phyloP scores from a whole-genome alignment of 2,113 vertebrate genomes.

The Paratilapia polleni region DNA sequence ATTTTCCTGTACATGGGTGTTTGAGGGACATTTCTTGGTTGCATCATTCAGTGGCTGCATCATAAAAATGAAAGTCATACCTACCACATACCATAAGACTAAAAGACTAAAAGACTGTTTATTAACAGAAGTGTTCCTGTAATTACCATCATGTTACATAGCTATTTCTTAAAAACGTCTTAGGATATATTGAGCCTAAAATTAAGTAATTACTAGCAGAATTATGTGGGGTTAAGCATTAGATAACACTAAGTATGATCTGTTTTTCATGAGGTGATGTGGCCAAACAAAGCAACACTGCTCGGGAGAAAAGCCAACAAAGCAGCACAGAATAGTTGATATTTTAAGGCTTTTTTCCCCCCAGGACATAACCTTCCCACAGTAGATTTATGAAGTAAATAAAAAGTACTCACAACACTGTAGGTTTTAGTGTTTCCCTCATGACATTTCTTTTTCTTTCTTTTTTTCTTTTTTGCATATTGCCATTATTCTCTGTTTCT shows the following conservation, averaged over 20 bases:
- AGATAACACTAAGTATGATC: background rate
- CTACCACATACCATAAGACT: too few species aligned
- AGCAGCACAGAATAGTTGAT: background rate
- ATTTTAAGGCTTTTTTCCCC: background rate
- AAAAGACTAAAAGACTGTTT: background rate
- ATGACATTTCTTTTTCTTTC: background rate
- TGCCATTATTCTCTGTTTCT: background rate
- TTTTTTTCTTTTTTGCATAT: background rate
- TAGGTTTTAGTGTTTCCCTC: background rate
- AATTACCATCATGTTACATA: too few species aligned
- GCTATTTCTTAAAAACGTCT: background rate
- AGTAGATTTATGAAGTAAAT: background rate
- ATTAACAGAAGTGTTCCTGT: too few species aligned
- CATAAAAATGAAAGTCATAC: background rate
- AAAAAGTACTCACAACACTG: background rate
- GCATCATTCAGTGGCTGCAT: background rate
- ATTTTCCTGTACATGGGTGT: background rate
- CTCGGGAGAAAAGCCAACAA: background rate
- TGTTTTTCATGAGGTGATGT: background rate
- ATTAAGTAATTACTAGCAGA: background rate
- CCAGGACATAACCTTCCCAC: background rate
- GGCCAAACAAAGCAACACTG: background rate
- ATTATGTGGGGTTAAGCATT: background rate
- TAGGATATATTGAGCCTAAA: background rate
- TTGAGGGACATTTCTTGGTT: background rate